Conservation (phyloP, 2,888 invertebrate species). For the Spisula subtruncata region DNA sequence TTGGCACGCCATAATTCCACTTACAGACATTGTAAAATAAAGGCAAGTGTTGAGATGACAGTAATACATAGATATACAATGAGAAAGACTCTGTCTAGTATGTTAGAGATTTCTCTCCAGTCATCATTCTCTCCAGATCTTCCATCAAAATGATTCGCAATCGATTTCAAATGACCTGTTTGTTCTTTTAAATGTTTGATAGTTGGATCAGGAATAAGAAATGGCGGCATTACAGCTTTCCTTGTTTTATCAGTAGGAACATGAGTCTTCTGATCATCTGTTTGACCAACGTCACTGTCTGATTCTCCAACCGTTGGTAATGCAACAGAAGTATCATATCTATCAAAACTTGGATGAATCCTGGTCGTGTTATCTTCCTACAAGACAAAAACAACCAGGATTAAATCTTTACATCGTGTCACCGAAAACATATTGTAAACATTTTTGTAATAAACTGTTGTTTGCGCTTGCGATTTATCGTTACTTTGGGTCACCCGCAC, state of each 20-base stretch:
- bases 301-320: not conserved
- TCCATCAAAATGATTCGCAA: conserved; percentile 64
- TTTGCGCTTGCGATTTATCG: no score
- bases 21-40: conserved; percentile 61
- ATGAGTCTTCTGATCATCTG: not conserved
- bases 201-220: conserved; percentile 43
- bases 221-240: not conserved
- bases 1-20: not conserved
- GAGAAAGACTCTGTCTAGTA: conserved; percentile 75
- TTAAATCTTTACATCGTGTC: no score
- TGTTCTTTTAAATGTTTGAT: conserved; percentile 59
- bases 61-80: conserved; percentile 69
- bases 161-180: conserved; percentile 61
- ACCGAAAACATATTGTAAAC: no score
- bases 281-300: not conserved
- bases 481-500: no score
- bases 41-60: conserved; percentile 66
- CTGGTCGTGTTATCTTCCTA: not conserved
- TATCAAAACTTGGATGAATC: conserved; percentile 21
- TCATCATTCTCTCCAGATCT: conserved; percentile 64
- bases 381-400: not conserved
- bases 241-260: not conserved
- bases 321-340: not conserved
- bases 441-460: no score
- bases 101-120: conserved; percentile 74